phyloP scores from a whole-genome alignment of 2,113 vertebrate species.

The Psittacara wagleri region DNA sequence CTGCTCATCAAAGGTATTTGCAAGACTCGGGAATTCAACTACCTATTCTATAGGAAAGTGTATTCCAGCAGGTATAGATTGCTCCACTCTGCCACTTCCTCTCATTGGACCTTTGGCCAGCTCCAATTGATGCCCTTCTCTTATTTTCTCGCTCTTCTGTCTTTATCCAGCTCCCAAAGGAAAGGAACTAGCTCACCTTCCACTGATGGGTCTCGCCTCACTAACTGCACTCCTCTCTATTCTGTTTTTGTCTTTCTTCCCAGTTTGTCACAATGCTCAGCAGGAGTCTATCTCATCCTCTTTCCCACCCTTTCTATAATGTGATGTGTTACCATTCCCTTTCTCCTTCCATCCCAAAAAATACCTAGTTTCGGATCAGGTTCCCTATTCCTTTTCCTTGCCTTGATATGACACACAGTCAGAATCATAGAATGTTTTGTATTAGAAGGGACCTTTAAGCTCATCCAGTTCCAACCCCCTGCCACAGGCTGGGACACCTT shows the following conservation, averaged over 20 bases:
- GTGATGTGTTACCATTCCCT: neutral
- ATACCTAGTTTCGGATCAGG: neutral
- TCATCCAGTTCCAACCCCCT: neutral
- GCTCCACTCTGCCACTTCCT: neutral
- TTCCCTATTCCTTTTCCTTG: neutral
- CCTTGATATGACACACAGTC: neutral
- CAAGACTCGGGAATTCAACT: neutral
- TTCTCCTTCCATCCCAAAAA: neutral
- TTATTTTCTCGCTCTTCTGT: neutral
- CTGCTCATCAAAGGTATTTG: neutral
- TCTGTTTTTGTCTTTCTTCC: neutral
- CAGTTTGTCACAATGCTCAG: neutral
- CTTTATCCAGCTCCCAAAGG: rapidly evolving
- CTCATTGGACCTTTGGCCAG: neutral
- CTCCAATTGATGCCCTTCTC: rapidly evolving
- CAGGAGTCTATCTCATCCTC: neutral
- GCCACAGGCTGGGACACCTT: neutral
- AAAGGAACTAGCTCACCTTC: neutral
- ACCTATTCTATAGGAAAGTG: neutral
- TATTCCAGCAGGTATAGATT: neutral
- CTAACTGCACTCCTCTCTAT: neutral
- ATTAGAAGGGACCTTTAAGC: neutral
- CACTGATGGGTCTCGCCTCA: neutral
- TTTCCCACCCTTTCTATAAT: neutral
- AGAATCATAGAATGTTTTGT: neutral